Evolutionary conservation across 2,888 invertebrate genomes (phyloP).

Genomic region (Microdon myrmicae): DNA sequence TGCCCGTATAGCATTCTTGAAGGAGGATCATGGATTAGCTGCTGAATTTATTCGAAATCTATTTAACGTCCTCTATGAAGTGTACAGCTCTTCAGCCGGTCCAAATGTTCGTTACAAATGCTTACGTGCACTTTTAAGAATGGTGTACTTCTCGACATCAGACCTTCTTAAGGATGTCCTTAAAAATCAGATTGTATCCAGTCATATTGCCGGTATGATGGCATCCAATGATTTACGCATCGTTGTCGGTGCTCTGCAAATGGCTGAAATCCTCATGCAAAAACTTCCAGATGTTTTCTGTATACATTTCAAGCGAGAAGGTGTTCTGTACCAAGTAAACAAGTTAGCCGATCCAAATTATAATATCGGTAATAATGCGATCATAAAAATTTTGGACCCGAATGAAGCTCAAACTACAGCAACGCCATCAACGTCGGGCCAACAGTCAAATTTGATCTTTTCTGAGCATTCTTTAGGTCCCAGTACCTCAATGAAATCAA

Average conservation of each 20-base stretch:
- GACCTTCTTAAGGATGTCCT: slow-evolving; percentile 82
- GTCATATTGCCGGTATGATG: slow-evolving; percentile 98
- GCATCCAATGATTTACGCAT: slow-evolving; percentile 96
- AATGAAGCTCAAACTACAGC: slow-evolving; percentile 62
- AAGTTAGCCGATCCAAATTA: slow-evolving; percentile 78
- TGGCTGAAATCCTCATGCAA: slow-evolving; percentile 96
- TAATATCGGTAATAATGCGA: slow-evolving; percentile 70
- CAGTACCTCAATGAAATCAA: slow-evolving; percentile 60
- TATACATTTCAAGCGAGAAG: slow-evolving; percentile 95
- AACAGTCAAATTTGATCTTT: slow-evolving; percentile 63
- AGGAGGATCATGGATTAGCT: slow-evolving; percentile 77
- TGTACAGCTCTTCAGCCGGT: slow-evolving; percentile 97
- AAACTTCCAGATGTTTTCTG: slow-evolving; percentile 95
- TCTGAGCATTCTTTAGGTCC: slow-evolving; percentile 61
- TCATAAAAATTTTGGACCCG: slow-evolving; percentile 68
- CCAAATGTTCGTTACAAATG: slow-evolving; percentile 98
- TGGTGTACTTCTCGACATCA: slow-evolving; percentile 94
- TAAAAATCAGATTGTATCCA: slow-evolving; percentile 83
- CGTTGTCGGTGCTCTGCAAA: slow-evolving; percentile 95
- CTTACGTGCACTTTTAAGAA: slow-evolving; percentile 91
- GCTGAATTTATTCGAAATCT: slow-evolving; percentile 80
- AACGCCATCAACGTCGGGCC: slow-evolving; percentile 62
- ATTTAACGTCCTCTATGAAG: slow-evolving; percentile 95
- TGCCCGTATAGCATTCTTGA: slow-evolving; percentile 76
- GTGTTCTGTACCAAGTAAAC: slow-evolving; percentile 90